phyloP scores from a whole-genome alignment of 1,140 invertebrate genomes.

The Rhyacophila brunnea region DNA sequence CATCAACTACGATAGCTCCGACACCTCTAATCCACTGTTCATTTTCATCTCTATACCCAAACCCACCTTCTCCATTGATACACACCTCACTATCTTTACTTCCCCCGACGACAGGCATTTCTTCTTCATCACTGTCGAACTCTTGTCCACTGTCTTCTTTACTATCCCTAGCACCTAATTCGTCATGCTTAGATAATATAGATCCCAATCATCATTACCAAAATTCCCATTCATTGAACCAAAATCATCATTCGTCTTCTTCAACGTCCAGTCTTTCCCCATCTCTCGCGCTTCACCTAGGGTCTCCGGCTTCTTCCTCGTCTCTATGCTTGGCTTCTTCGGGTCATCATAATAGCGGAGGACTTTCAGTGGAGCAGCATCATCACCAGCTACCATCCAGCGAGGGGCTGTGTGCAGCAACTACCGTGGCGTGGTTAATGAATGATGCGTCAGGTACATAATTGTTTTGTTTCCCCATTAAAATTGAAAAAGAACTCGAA shows the following conservation, averaged over 20 bases:
- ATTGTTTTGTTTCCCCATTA: not conserved
- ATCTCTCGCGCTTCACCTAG: slow-evolving; percentile 1
- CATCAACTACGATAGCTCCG: not conserved
- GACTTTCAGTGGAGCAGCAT: not conserved
- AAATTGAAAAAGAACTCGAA: not conserved
- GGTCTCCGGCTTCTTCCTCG: slow-evolving; percentile 1
- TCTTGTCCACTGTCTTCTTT: too few species aligned
- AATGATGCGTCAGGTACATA: slow-evolving; percentile 33
- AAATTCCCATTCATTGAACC: too few species aligned
- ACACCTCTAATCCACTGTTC: slow-evolving; percentile 4
- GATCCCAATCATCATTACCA: too few species aligned
- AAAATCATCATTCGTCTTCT: not conserved
- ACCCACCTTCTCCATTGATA: not conserved
- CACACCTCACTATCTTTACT: not conserved
- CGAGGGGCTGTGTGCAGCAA: slow-evolving; percentile 36
- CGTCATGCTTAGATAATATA: too few species aligned
- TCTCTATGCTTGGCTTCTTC: not conserved
- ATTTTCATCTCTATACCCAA: not conserved
- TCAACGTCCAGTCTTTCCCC: not conserved
- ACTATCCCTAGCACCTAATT: too few species aligned
- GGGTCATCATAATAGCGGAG: slow-evolving; percentile 5
- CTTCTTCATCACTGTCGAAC: not conserved
- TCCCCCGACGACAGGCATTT: not conserved
- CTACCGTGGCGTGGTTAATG: slow-evolving; percentile 37
- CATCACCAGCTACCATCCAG: slow-evolving; percentile 37